These are phyloP conservation scores for Drosophila chauvacae DNA, from an alignment of 1,140 invertebrate species.

Conservation along the genomic window DNA sequence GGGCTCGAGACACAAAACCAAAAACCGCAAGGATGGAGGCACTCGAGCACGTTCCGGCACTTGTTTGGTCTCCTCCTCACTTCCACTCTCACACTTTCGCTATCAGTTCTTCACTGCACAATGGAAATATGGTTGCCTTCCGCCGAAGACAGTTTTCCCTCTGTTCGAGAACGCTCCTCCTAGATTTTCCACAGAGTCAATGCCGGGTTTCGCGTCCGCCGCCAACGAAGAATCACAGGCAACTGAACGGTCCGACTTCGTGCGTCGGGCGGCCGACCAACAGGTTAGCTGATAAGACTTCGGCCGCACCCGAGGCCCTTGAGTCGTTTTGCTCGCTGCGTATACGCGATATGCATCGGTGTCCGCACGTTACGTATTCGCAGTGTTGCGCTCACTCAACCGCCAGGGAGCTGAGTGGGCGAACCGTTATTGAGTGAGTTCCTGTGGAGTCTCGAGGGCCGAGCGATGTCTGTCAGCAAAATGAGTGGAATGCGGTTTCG, in stretches of 20 bases:
- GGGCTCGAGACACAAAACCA: conserved; percentile 21
- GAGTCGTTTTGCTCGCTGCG: conserved; percentile 27
- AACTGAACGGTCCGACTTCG: conserved; percentile 54
- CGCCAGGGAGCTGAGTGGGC: conserved; percentile 15
- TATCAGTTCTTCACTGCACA: conserved; percentile 31
- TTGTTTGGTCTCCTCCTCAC: conserved; percentile 53
- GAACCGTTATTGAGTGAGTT: conserved; percentile 19
- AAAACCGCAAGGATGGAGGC: conserved; percentile 54
- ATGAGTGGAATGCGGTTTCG: conserved; percentile 23
- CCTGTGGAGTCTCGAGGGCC: neutral
- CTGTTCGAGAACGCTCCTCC: conserved; percentile 22
- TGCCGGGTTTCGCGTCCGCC: conserved; percentile 68
- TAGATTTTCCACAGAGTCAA: conserved; percentile 10
- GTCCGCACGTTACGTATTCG: conserved; percentile 22
- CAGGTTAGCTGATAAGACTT: conserved; percentile 76
- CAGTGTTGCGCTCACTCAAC: conserved; percentile 28
- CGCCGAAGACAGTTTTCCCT: conserved; percentile 21
- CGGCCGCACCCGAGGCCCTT: conserved; percentile 34
- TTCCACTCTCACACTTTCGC: conserved; percentile 42
- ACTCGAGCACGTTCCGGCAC: conserved; percentile 73
- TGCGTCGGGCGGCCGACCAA: conserved; percentile 56
- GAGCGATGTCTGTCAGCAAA: conserved; percentile 4
- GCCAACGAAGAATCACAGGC: conserved; percentile 74
- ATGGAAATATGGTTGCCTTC: conserved; percentile 26
- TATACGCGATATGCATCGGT: conserved; percentile 23